These are phyloP conservation scores for Lepidostoma basale DNA, from an alignment of 1,140 invertebrate genomes.

Conservation along the genomic window DNA sequence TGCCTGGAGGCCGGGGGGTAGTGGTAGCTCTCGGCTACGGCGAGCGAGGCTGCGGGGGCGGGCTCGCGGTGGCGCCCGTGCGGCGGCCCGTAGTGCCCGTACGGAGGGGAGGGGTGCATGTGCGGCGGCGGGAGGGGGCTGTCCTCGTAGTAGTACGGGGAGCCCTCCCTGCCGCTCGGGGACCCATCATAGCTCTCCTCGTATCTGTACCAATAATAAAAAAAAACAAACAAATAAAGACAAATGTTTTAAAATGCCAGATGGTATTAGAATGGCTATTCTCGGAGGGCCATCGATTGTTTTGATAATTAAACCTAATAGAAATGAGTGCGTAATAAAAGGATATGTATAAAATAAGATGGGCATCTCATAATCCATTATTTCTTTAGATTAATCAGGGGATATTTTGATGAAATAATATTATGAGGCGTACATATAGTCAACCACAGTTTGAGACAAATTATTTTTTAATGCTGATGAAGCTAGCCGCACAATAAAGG, in stretches of 20 bases:
- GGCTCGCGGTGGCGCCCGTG: constrained; percentile 33
- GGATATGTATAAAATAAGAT: too few relatives aligned
- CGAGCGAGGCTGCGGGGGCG: constrained; percentile 1
- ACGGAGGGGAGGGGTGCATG: constrained; percentile 10
- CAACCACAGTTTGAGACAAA: too few relatives aligned
- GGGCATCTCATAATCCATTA: too few relatives aligned
- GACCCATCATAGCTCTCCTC: constrained; percentile 40
- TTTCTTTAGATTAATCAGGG: too few relatives aligned
- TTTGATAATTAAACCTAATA: background rate
- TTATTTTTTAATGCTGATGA: too few relatives aligned
- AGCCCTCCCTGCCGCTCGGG: constrained; percentile 25
- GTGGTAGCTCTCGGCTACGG: constrained; percentile 27
- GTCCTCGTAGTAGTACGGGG: constrained; percentile 19
- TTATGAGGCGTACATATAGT: too few relatives aligned
- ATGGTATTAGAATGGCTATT: too few relatives aligned
- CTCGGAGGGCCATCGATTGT: too few relatives aligned
- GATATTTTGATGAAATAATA: too few relatives aligned
- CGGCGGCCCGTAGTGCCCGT: constrained; percentile 29
- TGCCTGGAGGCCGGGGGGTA: constrained; percentile 38
- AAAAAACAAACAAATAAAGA: background rate
- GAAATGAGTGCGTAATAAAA: too few relatives aligned
- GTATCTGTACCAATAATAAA: constrained; percentile 6
- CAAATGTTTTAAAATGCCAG: too few relatives aligned
- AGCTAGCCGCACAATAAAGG: too few relatives aligned
- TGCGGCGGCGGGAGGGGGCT: constrained; percentile 28